Percentiles rank a stretch among this genome's conserved stretches.
These are phyloP conservation scores for Spondyliosoma cantharus DNA, from an alignment of 2,797 vertebrate genomes.

Conservation along the genomic window DNA sequence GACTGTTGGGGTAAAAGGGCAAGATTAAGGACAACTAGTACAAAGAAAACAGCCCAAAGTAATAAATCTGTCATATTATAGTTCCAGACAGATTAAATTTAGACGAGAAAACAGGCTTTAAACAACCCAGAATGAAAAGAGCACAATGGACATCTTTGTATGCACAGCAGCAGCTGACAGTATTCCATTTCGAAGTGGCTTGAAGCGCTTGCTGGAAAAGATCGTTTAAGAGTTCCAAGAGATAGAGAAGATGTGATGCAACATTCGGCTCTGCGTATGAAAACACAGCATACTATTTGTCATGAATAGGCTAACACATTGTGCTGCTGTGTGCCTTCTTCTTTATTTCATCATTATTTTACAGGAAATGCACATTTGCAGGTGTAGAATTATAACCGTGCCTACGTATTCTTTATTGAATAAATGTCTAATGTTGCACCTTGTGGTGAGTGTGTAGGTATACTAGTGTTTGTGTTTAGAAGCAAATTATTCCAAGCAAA, in stretches of 20 bases:
- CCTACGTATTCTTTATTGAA: not conserved
- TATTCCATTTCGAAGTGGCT: not conserved
- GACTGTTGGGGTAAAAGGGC: not conserved
- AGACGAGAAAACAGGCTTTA: not conserved
- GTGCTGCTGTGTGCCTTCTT: too few species aligned
- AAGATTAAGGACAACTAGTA: not conserved
- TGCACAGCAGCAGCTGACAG: conserved; percentile 40
- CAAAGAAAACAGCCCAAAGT: conserved; percentile 1
- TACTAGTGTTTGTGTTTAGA: not conserved
- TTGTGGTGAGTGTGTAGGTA: not conserved
- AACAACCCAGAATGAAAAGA: conserved; percentile 3
- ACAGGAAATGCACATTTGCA: not conserved
- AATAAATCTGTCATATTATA: not conserved
- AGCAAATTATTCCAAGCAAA: too few species aligned
- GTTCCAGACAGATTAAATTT: conserved; percentile 14
- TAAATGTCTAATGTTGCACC: not conserved
- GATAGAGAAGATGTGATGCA: not conserved
- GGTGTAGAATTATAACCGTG: not conserved
- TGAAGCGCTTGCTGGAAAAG: not conserved
- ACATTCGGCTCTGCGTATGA: not conserved
- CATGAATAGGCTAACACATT: not conserved
- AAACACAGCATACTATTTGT: not conserved
- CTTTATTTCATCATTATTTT: not conserved
- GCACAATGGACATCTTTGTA: conserved; percentile 41
- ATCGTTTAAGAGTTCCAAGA: not conserved